These are phyloP conservation scores for Lathronympha strigana DNA, from an alignment of 2,888 invertebrate genomes.

Conservation along the genomic window DNA sequence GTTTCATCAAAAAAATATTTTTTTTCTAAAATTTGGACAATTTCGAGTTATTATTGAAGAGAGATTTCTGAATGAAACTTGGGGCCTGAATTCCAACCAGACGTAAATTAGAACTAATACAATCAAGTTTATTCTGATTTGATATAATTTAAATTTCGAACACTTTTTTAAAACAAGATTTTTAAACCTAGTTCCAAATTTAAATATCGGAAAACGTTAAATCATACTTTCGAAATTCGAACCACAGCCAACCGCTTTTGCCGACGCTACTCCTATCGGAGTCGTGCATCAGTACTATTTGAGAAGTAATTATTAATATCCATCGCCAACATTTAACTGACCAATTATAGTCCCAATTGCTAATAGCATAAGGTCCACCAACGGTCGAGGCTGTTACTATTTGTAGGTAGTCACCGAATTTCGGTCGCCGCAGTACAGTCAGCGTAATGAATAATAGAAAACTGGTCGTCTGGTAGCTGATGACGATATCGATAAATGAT, in stretches of 20 bases:
- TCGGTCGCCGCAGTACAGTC: constrained; percentile 71
- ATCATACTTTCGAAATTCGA: constrained; percentile 20
- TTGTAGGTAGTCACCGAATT: constrained; percentile 81
- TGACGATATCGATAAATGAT: constrained; percentile 74
- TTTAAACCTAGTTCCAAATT: background rate
- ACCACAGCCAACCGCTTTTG: constrained; percentile 17
- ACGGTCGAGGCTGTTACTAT: no score
- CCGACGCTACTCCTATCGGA: constrained; percentile 66
- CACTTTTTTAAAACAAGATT: background rate
- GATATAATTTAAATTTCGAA: no score
- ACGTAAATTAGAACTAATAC: no score
- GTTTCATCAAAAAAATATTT: no score
- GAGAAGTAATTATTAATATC: constrained; percentile 84
- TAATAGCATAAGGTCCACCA: no score
- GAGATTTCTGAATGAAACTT: no score
- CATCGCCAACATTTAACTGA: no score
- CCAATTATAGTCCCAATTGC: no score
- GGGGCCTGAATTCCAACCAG: no score
- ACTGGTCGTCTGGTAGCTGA: constrained; percentile 77
- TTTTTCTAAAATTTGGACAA: no score
- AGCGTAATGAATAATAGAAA: constrained; percentile 81
- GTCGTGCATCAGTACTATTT: constrained; percentile 83
- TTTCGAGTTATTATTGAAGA: no score
- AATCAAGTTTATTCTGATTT: no score
- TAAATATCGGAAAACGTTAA: background rate